phyloP scores from a whole-genome alignment of 2,888 invertebrate genomes.

The Eudemis profundana region DNA sequence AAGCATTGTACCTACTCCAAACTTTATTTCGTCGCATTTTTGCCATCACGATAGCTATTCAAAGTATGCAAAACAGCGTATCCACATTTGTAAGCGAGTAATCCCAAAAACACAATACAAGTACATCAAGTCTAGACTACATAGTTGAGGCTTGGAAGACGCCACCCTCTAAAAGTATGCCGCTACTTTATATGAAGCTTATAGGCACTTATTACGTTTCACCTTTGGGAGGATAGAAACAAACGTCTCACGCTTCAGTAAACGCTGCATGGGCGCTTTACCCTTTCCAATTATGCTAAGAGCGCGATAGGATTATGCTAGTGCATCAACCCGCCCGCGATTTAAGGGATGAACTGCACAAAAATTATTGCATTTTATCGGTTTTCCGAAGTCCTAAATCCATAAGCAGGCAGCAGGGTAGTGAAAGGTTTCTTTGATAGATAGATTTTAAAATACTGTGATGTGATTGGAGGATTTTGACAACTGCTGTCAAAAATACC shows the following conservation, averaged over 20 bases:
- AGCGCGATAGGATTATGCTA: constrained; percentile 22
- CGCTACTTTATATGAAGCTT: background rate
- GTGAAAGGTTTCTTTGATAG: too few species aligned
- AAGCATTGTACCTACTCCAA: too few species aligned
- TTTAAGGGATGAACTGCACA: constrained; percentile 10
- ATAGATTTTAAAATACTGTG: too few species aligned
- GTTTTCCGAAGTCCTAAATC: too few species aligned
- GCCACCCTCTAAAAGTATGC: background rate
- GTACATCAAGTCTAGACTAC: constrained; percentile 6
- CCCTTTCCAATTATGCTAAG: constrained; percentile 38
- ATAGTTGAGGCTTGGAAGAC: background rate
- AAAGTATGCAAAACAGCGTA: constrained; percentile 18
- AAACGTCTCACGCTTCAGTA: constrained; percentile 25
- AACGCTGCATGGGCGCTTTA: constrained; percentile 27
- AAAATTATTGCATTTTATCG: background rate
- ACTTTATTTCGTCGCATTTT: background rate
- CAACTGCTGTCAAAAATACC: too few species aligned
- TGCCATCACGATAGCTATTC: constrained; percentile 9
- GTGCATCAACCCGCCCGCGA: background rate
- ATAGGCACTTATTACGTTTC: background rate
- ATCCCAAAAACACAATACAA: constrained; percentile 19
- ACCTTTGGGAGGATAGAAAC: background rate
- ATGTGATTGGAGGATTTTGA: too few species aligned
- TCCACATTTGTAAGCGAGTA: constrained; percentile 22
- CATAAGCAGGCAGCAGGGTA: too few species aligned